Evolutionary conservation across 1,140 invertebrate genomes (phyloP).

Genomic region (Sitobion miscanthi): DNA sequence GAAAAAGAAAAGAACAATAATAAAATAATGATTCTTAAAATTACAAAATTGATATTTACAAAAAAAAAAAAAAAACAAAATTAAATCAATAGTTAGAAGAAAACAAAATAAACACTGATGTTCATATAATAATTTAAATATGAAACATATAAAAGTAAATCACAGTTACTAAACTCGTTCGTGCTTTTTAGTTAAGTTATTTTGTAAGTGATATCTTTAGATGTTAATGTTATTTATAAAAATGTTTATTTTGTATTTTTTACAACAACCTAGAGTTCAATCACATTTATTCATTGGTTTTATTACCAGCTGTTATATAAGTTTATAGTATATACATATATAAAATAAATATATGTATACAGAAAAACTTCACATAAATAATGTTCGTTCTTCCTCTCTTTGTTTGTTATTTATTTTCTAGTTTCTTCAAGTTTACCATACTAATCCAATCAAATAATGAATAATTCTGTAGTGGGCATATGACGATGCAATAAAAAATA

Average conservation of each 20-base stretch:
- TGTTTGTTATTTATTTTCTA: not conserved
- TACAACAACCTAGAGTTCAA: not conserved
- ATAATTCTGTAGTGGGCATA: conserved; percentile 74
- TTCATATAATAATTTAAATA: not conserved
- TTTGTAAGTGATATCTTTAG: conserved; percentile 39
- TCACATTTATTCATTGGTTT: not conserved
- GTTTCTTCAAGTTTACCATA: conserved; percentile 55
- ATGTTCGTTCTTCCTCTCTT: not conserved
- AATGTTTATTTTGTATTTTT: conserved; percentile 32
- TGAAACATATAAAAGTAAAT: conserved; percentile 15
- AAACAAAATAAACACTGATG: conserved; percentile 19
- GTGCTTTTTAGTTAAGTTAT: conserved; percentile 22
- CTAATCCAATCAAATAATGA: conserved; percentile 59
- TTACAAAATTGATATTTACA: conserved; percentile 45
- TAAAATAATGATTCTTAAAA: conserved; percentile 40
- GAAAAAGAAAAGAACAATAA: not conserved
- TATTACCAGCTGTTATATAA: conserved; percentile 26
- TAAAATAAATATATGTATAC: conserved; percentile 28
- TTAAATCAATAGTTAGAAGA: conserved; percentile 9
- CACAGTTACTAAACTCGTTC: conserved; percentile 34
- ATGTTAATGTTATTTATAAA: conserved; percentile 44
- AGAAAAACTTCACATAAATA: not conserved
- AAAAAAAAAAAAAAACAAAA: no score
- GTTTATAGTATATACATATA: conserved; percentile 16
- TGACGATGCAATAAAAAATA: conserved; percentile 80